Base-by-base conservation (phyloP, 2,888 invertebrate genomes). In the Microchrysa polita region DNA sequence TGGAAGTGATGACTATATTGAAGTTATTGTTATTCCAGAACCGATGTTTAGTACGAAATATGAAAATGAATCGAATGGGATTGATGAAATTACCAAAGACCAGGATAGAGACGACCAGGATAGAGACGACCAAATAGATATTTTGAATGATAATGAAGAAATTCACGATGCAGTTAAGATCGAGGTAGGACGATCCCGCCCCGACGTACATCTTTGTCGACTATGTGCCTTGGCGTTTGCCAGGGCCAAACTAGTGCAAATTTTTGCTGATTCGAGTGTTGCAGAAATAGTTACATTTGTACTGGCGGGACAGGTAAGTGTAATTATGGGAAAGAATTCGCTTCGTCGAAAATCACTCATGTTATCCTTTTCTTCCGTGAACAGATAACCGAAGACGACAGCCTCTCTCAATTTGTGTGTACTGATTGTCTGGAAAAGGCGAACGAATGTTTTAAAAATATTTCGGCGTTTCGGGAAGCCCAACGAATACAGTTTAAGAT, bases 391-490 rank as follows among this genome's bases (percentile, higher is more conserved):
- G 34, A 48, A 22, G 61, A 75, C 16, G 76, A 76, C 63, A 72
- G 72, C n/a, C 34, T 67, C 14, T 74, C 76, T 2, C 73, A 75
- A 40, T 23, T 23, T 14, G 60, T 63, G 7, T 76, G 76, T 22
- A 9, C 10, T 20, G 20, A 16, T n/a, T 76, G 76, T 61, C 20
- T 74, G n/a, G 74, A 71, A 1, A 74, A 75, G 61, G 52, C 74
- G 5, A 63, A 67, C 27, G 40, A 40, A 16, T 76, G 75, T 63
- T 44, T 71, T 1, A 27, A 73, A 18, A 74, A 65, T 14, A 72
- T 76, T 42, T 27, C 44, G 40, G 71, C 57, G 18, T 76, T 76
- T 61, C 72, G 69, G 12, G 40, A 42, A 10, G 73, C 74, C 27
- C 76, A 76, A 23, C 16, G 10, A 48, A 10, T 48, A 12, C 48